Percentiles rank a stretch among this genome's conserved stretches.
Evolutionary conservation across 2,888 invertebrate genomes (phyloP).

Genomic region (Adelognathus sp.): DNA sequence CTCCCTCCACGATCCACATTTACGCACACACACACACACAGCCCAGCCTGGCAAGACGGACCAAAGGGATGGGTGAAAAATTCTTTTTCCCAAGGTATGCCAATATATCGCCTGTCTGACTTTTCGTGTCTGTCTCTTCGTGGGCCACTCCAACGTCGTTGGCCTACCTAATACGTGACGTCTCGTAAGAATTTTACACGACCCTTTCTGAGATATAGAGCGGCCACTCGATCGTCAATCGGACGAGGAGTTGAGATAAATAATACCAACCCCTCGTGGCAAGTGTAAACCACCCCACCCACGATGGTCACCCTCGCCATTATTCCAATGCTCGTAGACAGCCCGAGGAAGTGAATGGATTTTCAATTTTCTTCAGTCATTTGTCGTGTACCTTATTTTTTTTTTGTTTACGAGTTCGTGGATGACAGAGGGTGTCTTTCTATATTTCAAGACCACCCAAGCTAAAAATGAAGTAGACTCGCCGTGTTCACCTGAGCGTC

Average conservation of each 20-base stretch:
- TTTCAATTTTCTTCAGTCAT: constrained; percentile 49
- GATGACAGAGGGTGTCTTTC: not conserved
- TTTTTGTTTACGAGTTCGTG: not conserved
- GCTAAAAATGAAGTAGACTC: too few species aligned
- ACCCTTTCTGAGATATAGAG: too few species aligned
- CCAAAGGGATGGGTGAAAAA: constrained; percentile 72
- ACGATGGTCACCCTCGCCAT: constrained; percentile 24
- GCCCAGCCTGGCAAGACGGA: constrained; percentile 37
- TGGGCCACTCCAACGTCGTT: too few species aligned
- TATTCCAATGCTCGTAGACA: constrained; percentile 19
- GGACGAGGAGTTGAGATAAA: constrained; percentile 73
- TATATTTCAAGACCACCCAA: too few species aligned
- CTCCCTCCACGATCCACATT: constrained; percentile 29
- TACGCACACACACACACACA: too few species aligned
- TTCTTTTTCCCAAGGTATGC: constrained; percentile 80
- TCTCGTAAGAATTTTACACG: constrained; percentile 75
- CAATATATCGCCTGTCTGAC: constrained; percentile 78
- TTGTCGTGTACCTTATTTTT: constrained; percentile 22
- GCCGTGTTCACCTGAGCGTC: too few species aligned
- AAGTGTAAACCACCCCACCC: too few species aligned
- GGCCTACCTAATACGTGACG: constrained; percentile 76
- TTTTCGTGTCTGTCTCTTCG: constrained; percentile 30
- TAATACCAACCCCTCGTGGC: constrained; percentile 71
- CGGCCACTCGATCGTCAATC: constrained; percentile 63
- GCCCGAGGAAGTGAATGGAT: constrained; percentile 26